Evolutionary conservation across 2,888 invertebrate genomes (phyloP).

Genomic region (Drosophila dives): DNA sequence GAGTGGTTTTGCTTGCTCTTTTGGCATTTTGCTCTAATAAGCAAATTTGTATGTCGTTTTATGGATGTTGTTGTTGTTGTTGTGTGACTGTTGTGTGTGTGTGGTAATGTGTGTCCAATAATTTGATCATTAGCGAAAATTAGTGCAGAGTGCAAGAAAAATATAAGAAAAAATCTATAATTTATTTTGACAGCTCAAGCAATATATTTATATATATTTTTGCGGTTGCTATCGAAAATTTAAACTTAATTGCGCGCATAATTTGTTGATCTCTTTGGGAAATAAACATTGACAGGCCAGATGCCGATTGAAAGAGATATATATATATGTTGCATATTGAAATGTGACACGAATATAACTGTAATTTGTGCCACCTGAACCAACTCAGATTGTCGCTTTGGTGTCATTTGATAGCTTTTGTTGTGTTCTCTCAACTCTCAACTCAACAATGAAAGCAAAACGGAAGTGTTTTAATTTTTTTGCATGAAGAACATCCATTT

Average conservation of each 20-base stretch:
- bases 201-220: conserved; percentile 33
- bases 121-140: conserved; percentile 78
- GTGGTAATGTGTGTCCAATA: conserved; percentile 49
- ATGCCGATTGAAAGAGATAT: conserved; percentile 15
- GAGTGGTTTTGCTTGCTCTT: conserved; percentile 68
- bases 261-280: conserved; percentile 37
- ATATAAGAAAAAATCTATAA: conserved; percentile 27
- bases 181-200: conserved; percentile 53
- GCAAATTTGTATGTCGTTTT: conserved; percentile 60
- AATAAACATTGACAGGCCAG: conserved; percentile 21
- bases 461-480: conserved; percentile 71
- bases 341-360: conserved; percentile 47
- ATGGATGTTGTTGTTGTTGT: conserved; percentile 25
- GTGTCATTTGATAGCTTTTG: conserved; percentile 56
- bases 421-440: conserved; percentile 47
- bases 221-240: conserved; percentile 48
- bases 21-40: conserved; percentile 66
- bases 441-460: conserved; percentile 25
- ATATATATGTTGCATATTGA: conserved; percentile 38
- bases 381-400: conserved; percentile 44
- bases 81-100: conserved; percentile 11
- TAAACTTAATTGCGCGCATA: conserved; percentile 56
- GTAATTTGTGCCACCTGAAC: conserved; percentile 45
- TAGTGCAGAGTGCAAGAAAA: conserved; percentile 42
- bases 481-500: conserved; percentile 47